phyloP scores from a whole-genome alignment of 2,113 vertebrate species.

The Corythoichthys intestinalis region DNA sequence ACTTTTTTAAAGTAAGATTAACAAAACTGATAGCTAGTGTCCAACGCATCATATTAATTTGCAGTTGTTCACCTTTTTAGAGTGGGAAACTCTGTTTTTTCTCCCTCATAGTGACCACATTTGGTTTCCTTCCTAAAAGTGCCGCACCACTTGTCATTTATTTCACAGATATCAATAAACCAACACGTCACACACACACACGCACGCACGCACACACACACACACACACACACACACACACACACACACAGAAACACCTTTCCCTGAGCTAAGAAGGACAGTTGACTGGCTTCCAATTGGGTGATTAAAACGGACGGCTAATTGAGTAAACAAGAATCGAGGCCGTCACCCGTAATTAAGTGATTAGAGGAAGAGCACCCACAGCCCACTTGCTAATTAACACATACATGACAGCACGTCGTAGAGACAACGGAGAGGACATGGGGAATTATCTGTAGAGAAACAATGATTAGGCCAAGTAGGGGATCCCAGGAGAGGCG shows the following conservation, averaged over 20 bases:
- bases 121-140: neutral
- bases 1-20: no score
- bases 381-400: slow-evolving; percentile 87
- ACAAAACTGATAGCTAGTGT: neutral
- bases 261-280: slow-evolving; percentile 76
- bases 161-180: neutral
- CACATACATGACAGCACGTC: slow-evolving; percentile 48
- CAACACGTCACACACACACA: neutral
- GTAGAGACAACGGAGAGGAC: slow-evolving; percentile 54
- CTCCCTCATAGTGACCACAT: neutral
- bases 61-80: neutral
- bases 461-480: slow-evolving; percentile 78
- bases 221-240: no score
- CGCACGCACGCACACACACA: neutral
- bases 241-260: slow-evolving; percentile 16
- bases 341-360: slow-evolving; percentile 98
- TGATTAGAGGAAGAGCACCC: slow-evolving; percentile 92
- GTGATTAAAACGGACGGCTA: slow-evolving; percentile 98
- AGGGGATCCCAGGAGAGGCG: slow-evolving; percentile 66
- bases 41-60: neutral
- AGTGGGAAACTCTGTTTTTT: neutral
- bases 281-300: slow-evolving; percentile 83
- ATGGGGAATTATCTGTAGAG: slow-evolving; percentile 82
- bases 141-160: neutral
- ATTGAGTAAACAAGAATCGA: slow-evolving; percentile 96